Conservation (phyloP, 2,113 vertebrate species). For the Takifugu bimaculatus region DNA sequence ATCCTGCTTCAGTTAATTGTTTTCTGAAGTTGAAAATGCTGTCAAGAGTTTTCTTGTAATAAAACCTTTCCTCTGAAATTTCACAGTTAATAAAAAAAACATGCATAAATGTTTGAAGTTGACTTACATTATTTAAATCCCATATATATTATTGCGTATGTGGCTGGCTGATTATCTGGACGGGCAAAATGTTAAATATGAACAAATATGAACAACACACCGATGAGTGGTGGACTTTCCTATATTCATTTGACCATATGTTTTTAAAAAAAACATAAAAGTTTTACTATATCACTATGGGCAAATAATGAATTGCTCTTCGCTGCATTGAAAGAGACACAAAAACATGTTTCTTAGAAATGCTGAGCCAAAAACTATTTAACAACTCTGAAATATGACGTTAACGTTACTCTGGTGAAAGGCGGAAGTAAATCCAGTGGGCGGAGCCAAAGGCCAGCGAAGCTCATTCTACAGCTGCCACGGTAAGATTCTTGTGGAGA, state of each 20-base stretch:
- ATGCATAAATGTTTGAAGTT: too few relatives aligned
- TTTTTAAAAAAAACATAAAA: too few relatives aligned
- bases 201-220: too few relatives aligned
- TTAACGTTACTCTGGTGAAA: conserved; percentile 35
- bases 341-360: neutral
- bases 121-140: too few relatives aligned
- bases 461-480: conserved; percentile 44
- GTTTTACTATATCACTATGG: too few relatives aligned
- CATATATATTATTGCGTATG: too few relatives aligned
- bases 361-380: neutral
- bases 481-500: conserved; percentile 55
- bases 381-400: conserved; percentile 33
- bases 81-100: neutral
- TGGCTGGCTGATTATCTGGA: too few relatives aligned
- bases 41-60: conserved; percentile 69
- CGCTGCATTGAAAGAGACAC: too few relatives aligned
- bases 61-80: conserved; percentile 66
- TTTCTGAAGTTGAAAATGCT: conserved; percentile 60
- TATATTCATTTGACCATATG: too few relatives aligned
- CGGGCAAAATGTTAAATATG: too few relatives aligned
- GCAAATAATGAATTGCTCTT: too few relatives aligned
- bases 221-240: too few relatives aligned
- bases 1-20: conserved; percentile 66
- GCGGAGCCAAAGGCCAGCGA: conserved; percentile 66
- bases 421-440: conserved; percentile 71